Evolutionary conservation across 2,113 vertebrate genomes (phyloP).

Genomic region (Solea senegalensis): DNA sequence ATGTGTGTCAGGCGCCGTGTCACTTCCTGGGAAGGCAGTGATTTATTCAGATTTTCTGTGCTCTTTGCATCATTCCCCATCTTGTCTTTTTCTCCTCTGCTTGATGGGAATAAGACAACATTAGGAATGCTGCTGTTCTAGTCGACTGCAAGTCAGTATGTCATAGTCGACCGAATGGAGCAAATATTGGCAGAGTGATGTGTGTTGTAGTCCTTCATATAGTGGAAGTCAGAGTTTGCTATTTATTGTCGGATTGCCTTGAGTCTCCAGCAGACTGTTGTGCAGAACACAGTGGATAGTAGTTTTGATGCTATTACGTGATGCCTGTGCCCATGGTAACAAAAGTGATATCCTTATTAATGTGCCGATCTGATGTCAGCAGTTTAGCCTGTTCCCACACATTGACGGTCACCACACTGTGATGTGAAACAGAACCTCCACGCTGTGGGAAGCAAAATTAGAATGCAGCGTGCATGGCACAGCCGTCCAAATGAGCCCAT

Average conservation of each 20-base stretch:
- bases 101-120: not conserved
- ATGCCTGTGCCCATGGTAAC: conserved; percentile 29
- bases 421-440: conserved; percentile 40
- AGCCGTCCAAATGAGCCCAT: conserved; percentile 51
- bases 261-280: conserved; percentile 42
- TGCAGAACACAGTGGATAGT: conserved; percentile 49
- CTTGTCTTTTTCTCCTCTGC: conserved; percentile 15
- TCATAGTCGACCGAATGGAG: not conserved
- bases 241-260: conserved; percentile 49
- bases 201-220: conserved; percentile 11
- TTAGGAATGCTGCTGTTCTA: conserved; percentile 1
- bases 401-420: conserved; percentile 53
- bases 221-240: conserved; percentile 28
- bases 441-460: conserved; percentile 57
- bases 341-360: conserved; percentile 58
- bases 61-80: conserved; percentile 28
- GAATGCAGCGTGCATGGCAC: conserved; percentile 46
- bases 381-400: conserved; percentile 40
- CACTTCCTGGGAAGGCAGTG: conserved; percentile 43
- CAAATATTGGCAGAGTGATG: conserved; percentile 26
- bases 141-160: conserved; percentile 6
- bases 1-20: conserved; percentile 44
- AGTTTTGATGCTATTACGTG: conserved; percentile 59
- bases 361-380: conserved; percentile 42
- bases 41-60: conserved; percentile 54